phyloP scores from a whole-genome alignment of 2,888 invertebrate species.

The Agrotis ipsilon region DNA sequence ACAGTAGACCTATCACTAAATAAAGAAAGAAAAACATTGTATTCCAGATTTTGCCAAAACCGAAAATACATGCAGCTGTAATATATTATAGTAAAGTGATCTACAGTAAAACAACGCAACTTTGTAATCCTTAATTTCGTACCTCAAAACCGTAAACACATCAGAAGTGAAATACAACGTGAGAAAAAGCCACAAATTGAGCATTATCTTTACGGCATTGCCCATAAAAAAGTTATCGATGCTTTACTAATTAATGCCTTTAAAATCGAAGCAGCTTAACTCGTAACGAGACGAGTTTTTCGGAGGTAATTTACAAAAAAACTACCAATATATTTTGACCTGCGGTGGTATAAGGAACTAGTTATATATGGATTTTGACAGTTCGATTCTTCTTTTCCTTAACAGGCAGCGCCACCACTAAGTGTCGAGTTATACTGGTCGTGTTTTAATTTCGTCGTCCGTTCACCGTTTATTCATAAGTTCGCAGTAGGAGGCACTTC shows the following conservation, averaged over 20 bases:
- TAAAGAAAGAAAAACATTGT: no score
- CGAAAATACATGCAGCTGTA: neutral
- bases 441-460: conserved; percentile 51
- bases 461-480: conserved; percentile 70
- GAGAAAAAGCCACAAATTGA: conserved; percentile 49
- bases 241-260: conserved; percentile 57
- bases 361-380: conserved; percentile 1
- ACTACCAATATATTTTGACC: neutral
- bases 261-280: conserved; percentile 34
- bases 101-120: neutral
- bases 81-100: neutral
- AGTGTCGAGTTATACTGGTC: conserved; percentile 6
- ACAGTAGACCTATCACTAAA: no score
- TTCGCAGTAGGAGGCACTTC: conserved; percentile 65
- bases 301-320: conserved; percentile 22
- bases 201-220: conserved; percentile 41
- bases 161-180: conserved; percentile 46
- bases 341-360: conserved; percentile 1
- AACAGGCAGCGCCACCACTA: conserved; percentile 11
- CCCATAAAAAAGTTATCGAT: conserved; percentile 55
- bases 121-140: conserved; percentile 28
- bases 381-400: neutral
- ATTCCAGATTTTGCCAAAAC: neutral
- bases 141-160: conserved; percentile 21
- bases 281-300: conserved; percentile 26